Evolutionary conservation across 1,140 invertebrate genomes (phyloP).

Genomic region (Oreohelix idahoensis): DNA sequence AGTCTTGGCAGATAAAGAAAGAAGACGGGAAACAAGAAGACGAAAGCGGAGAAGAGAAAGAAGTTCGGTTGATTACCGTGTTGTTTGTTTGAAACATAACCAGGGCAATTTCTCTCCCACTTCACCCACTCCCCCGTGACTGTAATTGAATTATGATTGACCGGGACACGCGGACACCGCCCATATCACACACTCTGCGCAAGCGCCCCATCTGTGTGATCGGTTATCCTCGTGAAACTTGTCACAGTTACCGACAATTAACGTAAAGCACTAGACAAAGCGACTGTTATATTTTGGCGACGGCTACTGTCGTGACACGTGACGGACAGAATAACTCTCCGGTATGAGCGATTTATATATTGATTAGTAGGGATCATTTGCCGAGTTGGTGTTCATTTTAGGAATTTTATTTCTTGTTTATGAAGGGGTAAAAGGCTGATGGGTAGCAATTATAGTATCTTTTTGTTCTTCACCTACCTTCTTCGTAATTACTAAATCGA

Average conservation of each 20-base stretch:
- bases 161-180: not conserved
- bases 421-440: too few species aligned
- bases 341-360: not conserved
- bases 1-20: too few species aligned
- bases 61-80: too few species aligned
- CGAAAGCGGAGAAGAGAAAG: too few species aligned
- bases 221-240: not conserved
- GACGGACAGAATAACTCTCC: not conserved
- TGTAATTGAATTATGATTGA: conserved; percentile 9
- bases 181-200: conserved; percentile 1
- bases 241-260: not conserved
- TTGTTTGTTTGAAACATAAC: not conserved
- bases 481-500: too few species aligned
- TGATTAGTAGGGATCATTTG: not conserved
- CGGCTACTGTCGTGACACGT: not conserved
- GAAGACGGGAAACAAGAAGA: too few species aligned
- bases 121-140: not conserved
- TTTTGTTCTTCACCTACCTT: too few species aligned
- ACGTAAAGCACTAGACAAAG: not conserved
- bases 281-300: not conserved
- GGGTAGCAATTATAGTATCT: too few species aligned
- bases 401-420: too few species aligned
- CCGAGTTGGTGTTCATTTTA: not conserved
- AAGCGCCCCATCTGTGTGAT: conserved; percentile 20
- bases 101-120: not conserved